phyloP scores from a whole-genome alignment of 1,140 invertebrate species.

The Planococcus citri region DNA sequence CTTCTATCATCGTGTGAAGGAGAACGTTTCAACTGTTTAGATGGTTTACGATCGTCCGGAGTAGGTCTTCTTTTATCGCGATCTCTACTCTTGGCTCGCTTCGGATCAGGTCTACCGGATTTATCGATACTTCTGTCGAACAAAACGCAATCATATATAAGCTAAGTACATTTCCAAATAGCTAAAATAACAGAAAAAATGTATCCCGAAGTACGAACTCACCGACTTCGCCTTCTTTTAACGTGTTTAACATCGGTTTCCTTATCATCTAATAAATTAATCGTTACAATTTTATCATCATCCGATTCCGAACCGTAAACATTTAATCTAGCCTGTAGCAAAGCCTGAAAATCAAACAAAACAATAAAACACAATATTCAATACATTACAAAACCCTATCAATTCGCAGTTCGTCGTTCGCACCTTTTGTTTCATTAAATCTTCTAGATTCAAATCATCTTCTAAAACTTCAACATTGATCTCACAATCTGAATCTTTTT shows the following conservation, averaged over 20 bases:
- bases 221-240: slow-evolving; percentile 21
- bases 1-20: neutral
- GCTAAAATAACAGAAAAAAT: neutral
- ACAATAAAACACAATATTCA: neutral
- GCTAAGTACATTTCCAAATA: too few relatives aligned
- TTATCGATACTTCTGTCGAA: slow-evolving; percentile 37
- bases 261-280: slow-evolving; percentile 31
- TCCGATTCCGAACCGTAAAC: slow-evolving; percentile 32
- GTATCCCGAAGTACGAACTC: neutral
- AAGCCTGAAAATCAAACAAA: slow-evolving; percentile 34
- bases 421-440: slow-evolving; percentile 77
- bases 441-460: slow-evolving; percentile 75
- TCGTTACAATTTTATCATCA: slow-evolving; percentile 27
- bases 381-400: neutral
- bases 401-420: too few relatives aligned
- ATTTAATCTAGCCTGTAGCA: slow-evolving; percentile 44
- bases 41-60: neutral
- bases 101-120: slow-evolving; percentile 28
- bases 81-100: slow-evolving; percentile 21
- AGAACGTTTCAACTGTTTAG: neutral
- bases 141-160: slow-evolving; percentile 23
- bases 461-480: slow-evolving; percentile 61
- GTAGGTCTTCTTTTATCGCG: neutral
- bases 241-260: slow-evolving; percentile 27
- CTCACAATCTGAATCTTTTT: slow-evolving; percentile 52